Conservation (phyloP, 2,797 vertebrate genomes). For the Oryzias dopingdopingensis region DNA sequence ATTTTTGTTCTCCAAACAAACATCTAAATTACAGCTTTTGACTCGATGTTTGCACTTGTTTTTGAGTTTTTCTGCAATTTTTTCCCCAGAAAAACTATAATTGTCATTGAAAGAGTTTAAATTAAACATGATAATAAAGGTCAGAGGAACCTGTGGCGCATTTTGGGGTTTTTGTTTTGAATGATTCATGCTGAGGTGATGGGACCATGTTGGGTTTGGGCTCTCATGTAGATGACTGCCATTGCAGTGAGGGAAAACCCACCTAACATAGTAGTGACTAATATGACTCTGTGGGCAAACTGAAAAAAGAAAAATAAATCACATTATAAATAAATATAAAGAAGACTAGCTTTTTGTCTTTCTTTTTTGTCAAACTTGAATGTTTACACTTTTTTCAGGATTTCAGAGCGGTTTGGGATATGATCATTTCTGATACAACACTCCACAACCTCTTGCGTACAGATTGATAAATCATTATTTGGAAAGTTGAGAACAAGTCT, state of each 20-base stretch:
- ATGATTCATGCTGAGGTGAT: constrained; percentile 51
- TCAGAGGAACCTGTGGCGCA: not conserved
- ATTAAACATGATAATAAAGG: too few relatives aligned
- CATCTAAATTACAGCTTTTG: too few relatives aligned
- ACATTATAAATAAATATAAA: constrained; percentile 81
- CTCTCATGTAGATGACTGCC: constrained; percentile 83
- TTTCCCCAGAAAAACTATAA: too few relatives aligned
- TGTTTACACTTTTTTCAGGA: not conserved
- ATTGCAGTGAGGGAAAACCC: constrained; percentile 83
- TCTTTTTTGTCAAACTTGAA: constrained; percentile 14
- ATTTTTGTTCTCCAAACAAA: too few relatives aligned
- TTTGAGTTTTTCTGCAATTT: too few relatives aligned
- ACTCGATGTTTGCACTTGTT: too few relatives aligned
- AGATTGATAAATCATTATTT: too few relatives aligned
- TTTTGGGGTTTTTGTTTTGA: not conserved
- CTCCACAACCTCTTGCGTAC: too few relatives aligned
- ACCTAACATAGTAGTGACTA: constrained; percentile 87
- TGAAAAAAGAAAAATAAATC: constrained; percentile 65
- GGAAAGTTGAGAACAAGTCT: too few relatives aligned
- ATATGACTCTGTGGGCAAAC: constrained; percentile 84
- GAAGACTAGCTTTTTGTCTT: constrained; percentile 41
- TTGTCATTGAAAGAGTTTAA: too few relatives aligned
- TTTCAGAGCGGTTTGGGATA: too few relatives aligned
- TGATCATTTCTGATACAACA: too few relatives aligned
- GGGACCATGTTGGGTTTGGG: constrained; percentile 71